Evolutionary conservation across 2,797 vertebrate genomes (phyloP).

Genomic region (Sebastes jordani): DNA sequence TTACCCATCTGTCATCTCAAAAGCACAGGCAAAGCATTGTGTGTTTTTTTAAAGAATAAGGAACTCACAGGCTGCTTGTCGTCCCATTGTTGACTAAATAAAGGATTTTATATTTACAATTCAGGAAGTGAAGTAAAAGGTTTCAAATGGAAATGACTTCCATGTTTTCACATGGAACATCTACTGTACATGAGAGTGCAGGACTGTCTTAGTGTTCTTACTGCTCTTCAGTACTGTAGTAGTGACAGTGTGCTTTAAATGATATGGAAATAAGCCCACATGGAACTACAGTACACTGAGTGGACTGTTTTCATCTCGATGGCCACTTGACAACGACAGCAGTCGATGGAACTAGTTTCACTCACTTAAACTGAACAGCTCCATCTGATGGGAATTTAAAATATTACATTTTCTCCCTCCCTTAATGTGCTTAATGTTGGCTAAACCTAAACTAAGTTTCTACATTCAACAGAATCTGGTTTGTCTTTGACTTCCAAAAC

Average conservation of each 20-base stretch:
- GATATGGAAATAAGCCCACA: not conserved
- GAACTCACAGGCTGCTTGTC: not conserved
- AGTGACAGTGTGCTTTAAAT: not conserved
- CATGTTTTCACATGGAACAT: not conserved
- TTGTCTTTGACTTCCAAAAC: not conserved
- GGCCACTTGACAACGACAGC: not conserved
- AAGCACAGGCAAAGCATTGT: not conserved
- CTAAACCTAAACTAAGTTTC: not conserved
- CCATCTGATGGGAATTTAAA: not conserved
- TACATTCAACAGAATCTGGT: not conserved
- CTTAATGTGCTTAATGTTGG: no score
- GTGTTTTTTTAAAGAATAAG: not conserved
- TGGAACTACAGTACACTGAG: no score
- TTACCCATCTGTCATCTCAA: slow-evolving; percentile 45
- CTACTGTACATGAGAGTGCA: no score
- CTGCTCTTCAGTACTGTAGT: no score
- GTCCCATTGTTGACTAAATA: not conserved
- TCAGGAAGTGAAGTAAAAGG: not conserved
- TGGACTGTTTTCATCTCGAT: not conserved
- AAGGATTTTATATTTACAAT: not conserved
- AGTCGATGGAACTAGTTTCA: not conserved
- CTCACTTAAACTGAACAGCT: not conserved
- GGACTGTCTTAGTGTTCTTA: not conserved
- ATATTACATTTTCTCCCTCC: not conserved
- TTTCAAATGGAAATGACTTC: not conserved